A percentile compares a stretch with the other conserved stretches of the same genome.
These are phyloP conservation scores for Semotilus atromaculatus DNA, from an alignment of 2,797 vertebrate species.

Conservation along the genomic window DNA sequence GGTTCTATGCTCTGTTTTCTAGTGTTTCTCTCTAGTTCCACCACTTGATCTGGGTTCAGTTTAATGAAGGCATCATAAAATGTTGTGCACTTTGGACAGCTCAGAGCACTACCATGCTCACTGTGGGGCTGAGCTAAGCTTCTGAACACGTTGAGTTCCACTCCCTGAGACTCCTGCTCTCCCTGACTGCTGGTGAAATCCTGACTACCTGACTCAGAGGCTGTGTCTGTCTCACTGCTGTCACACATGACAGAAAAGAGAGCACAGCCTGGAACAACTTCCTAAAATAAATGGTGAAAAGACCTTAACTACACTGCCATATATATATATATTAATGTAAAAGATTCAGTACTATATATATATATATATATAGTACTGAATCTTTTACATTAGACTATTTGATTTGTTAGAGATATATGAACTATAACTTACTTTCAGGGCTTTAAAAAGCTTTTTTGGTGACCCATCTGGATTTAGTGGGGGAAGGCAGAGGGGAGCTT, in stretches of 20 bases:
- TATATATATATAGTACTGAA: no score
- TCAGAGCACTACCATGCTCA: background rate
- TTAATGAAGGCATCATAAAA: slow-evolving; percentile 40
- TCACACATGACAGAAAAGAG: slow-evolving; percentile 37
- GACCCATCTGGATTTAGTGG: no score
- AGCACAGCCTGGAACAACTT: slow-evolving; percentile 25
- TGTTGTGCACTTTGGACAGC: background rate
- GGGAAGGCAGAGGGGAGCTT: background rate
- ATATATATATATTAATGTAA: background rate
- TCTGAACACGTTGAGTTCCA: no score
- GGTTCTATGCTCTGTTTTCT: background rate
- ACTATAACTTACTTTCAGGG: no score
- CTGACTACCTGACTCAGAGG: slow-evolving; percentile 6
- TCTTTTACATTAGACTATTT: no score
- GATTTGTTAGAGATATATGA: no score
- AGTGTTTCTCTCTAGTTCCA: background rate
- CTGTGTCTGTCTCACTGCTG: slow-evolving; percentile 24
- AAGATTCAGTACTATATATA: no score
- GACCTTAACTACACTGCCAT: background rate
- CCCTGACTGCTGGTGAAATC: no score
- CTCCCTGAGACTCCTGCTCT: no score
- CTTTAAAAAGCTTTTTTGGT: no score
- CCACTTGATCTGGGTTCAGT: background rate
- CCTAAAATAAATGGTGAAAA: slow-evolving; percentile 14
- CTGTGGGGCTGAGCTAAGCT: no score